phyloP scores from a whole-genome alignment of 2,797 vertebrate genomes.

The Schizopygopsis pylzovi region DNA sequence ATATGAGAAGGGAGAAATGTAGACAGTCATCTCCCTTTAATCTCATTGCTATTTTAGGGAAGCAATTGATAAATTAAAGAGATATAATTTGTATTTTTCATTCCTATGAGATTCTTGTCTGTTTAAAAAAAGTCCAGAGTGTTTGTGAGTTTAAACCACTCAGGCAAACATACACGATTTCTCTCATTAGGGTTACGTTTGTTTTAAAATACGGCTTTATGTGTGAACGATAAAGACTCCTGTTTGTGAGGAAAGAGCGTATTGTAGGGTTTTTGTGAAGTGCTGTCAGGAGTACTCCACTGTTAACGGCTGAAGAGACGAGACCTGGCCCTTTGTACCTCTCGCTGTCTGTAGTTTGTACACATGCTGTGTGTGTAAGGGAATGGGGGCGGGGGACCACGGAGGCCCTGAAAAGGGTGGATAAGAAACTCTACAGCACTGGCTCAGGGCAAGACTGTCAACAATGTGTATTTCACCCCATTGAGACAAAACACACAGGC shows the following conservation, averaged over 20 bases:
- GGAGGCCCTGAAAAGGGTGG: slow-evolving; percentile 66
- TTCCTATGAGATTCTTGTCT: background rate
- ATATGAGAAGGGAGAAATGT: background rate
- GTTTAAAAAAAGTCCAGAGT: background rate
- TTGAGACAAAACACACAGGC: slow-evolving; percentile 61
- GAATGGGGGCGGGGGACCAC: slow-evolving; percentile 57
- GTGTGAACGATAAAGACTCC: slow-evolving; percentile 10
- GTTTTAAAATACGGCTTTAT: slow-evolving; percentile 14
- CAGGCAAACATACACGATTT: background rate
- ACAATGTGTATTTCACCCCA: slow-evolving; percentile 74
- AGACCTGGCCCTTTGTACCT: slow-evolving; percentile 60
- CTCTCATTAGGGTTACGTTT: slow-evolving; percentile 16
- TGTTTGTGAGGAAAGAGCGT: background rate
- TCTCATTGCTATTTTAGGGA: background rate
- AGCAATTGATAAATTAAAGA: background rate
- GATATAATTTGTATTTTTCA: background rate
- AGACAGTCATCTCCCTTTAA: slow-evolving; percentile 1
- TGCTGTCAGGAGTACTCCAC: slow-evolving; percentile 54
- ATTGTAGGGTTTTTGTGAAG: slow-evolving; percentile 42
- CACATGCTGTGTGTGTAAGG: slow-evolving; percentile 57
- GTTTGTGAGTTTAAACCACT: slow-evolving; percentile 49
- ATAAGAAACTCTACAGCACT: slow-evolving; percentile 73
- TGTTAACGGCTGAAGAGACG: slow-evolving; percentile 50
- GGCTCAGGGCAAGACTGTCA: slow-evolving; percentile 75
- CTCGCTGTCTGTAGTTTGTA: slow-evolving; percentile 64